Percentiles rank a stretch among this genome's conserved stretches.
These are phyloP conservation scores for Paedocypris micromegethes DNA, from an alignment of 2,797 vertebrate species.

Conservation along the genomic window DNA sequence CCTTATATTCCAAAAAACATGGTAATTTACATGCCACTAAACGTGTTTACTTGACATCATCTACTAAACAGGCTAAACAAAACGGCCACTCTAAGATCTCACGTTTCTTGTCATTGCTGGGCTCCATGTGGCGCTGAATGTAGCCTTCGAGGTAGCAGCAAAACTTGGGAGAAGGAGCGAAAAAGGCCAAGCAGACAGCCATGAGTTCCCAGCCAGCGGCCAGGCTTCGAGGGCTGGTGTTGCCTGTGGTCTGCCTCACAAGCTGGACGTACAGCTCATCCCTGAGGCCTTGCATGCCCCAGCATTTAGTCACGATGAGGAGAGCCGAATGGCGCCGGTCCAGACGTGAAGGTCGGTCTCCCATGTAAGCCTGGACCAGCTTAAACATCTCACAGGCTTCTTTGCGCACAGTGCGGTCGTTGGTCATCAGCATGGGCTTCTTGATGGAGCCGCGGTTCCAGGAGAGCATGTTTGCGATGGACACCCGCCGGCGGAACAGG, in stretches of 20 bases:
- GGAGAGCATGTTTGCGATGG: constrained; percentile 87
- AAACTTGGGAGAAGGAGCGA: constrained; percentile 87
- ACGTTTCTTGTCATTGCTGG: constrained; percentile 79
- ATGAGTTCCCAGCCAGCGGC: constrained; percentile 86
- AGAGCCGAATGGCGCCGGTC: constrained; percentile 78
- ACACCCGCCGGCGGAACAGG: constrained; percentile 82
- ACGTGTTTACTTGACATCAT: too few species aligned
- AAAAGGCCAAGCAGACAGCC: constrained; percentile 87
- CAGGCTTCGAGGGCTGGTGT: constrained; percentile 74
- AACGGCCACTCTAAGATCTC: constrained; percentile 51
- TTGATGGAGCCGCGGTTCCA: constrained; percentile 88
- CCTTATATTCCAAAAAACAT: too few species aligned
- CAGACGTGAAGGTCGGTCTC: constrained; percentile 79
- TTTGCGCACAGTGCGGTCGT: constrained; percentile 77
- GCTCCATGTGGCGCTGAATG: constrained; percentile 86
- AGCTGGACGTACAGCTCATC: constrained; percentile 88
- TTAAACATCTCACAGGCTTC: constrained; percentile 91
- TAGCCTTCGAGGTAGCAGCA: constrained; percentile 89
- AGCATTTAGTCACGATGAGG: constrained; percentile 82
- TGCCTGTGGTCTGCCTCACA: constrained; percentile 85
- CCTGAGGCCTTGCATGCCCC: constrained; percentile 80
- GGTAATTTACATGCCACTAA: too few species aligned
- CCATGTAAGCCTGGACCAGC: constrained; percentile 89
- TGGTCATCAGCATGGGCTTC: constrained; percentile 88
- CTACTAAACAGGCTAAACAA: too few species aligned